Evolutionary conservation across 2,888 invertebrate species (phyloP), one percentile per base, ranked within the genome.

Genomic region (Beris chalybata): DNA sequence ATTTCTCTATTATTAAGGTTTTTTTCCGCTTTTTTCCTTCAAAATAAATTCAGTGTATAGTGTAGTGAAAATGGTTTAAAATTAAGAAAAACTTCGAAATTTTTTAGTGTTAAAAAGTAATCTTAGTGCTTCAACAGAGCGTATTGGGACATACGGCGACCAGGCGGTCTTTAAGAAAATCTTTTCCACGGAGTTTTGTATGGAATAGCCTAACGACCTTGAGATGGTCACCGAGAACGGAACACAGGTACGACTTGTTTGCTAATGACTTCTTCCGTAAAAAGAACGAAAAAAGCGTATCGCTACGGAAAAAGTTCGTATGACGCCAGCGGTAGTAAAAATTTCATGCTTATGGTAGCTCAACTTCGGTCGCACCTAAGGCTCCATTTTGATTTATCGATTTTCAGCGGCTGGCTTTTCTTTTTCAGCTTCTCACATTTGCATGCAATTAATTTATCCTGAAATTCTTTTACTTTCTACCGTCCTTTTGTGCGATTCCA

Each of bases 141-240:
- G 22, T 22, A 22, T 22, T 22, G 22, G 22, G 22, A 22, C 22
- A 22, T 22, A 22, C 22, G 59, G 31, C 29, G 43, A 52, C 44
- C 15, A 57, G 61, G 6, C 31, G 12, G 38, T 63, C 53, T 64
- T 64, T 50, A 52, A 52, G 29, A 30, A 38, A 38, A 48, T 7
- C 29, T n/a, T 61, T 50, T 50, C 38, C 50, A 52, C 38, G 22
- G 22, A 11, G 44, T 64, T 65, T 22, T 22, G 32, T 65, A 57
- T 65, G 65, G 65, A 65, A 65, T 65, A 65, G 50, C 57, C 12
- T 54, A 31, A 69, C 70, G 70, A 71, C 71, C 70, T 71, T 67
- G 76, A 78, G 75, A 81, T 81, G 81, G 81, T 81, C 70, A 81
- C 81, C 65, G 81, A 81, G 76, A 81, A 80, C 73, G 81, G 81